Evolutionary conservation across 92 coral and sea anemone species (phyloP), one percentile per base, ranked within the genome.

Genomic region (Montipora capitata): DNA sequence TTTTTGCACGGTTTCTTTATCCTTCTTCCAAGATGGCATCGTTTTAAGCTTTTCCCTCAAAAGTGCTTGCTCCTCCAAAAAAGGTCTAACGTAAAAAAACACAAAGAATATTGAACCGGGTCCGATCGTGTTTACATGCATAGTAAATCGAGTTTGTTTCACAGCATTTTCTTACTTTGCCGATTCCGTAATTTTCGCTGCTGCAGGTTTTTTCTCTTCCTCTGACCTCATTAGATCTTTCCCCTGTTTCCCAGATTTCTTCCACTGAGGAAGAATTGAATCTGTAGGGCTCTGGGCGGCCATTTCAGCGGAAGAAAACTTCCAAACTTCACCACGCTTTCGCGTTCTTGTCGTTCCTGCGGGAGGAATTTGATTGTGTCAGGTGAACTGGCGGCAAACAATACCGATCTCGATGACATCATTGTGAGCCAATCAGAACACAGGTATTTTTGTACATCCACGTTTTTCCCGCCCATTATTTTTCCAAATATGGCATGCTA

Each of bases 21-120:
- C 99, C 73, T 94, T 98, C 56, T 95, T 94, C 98, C 98, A 98
- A 64, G 98, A 90, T 56, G 93, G 96, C 63, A 88, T 88, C 18
- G 89, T 82, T 77, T 92, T 94, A 1, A 98, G 93, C 67, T 77
- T 98, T 80, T 94, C 99, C 72, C 94, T 90, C 10, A 96, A 89
- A 13, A 98, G 94, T 48, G 99, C 99, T 91, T 98, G 99, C 14
- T 98, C 99, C 88, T 96, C 99, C 45, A 98, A 79, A 81, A 98
- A 92, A 11, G 99, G 96, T 89, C 99, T 98, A 81, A 70, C 52
- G 52, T 81, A 59, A 81, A 61, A 71, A 74, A 42, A 44, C n/a
- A 78, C 12, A 35, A 48, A 62, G 44, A 84, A 68, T 27, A 27
- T 27, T 27, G 35, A 27, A 27, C 35, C 35, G 35, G 35, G 35